Evolutionary conservation across 2,797 vertebrate species (phyloP).

Genomic region (Salmo trutta): DNA sequence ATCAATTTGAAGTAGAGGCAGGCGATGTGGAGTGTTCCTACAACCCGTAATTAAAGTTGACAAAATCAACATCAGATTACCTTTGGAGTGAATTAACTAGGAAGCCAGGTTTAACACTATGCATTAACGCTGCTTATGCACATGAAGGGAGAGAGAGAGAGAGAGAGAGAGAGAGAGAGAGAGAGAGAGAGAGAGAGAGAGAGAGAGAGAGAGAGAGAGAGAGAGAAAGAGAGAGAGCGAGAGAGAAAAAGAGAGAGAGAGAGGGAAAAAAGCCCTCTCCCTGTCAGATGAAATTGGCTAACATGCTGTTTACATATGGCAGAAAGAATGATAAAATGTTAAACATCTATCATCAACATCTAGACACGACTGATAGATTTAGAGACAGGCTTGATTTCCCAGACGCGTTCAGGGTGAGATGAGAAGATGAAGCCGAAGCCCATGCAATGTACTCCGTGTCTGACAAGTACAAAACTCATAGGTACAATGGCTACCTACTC

Average conservation of each 20-base stretch:
- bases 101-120: slow-evolving; percentile 86
- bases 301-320: slow-evolving; percentile 49
- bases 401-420: slow-evolving; percentile 17
- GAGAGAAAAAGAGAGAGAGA: slow-evolving; percentile 4
- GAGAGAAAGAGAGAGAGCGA: slow-evolving; percentile 24
- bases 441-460: background rate
- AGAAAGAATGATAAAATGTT: slow-evolving; percentile 34
- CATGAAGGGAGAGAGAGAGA: background rate
- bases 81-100: slow-evolving; percentile 97
- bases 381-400: slow-evolving; percentile 8
- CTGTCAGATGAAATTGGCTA: slow-evolving; percentile 51
- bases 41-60: slow-evolving; percentile 99
- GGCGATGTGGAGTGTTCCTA: slow-evolving; percentile 96
- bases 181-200: background rate
- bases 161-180: background rate
- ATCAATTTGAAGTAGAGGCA: slow-evolving; percentile 96
- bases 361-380: slow-evolving; percentile 44
- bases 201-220: slow-evolving; percentile 6
- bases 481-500: slow-evolving; percentile 1
- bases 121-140: slow-evolving; percentile 68
- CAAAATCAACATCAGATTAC: slow-evolving; percentile 99
- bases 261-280: slow-evolving; percentile 41
- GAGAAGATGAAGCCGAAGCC: slow-evolving; percentile 41
- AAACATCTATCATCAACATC: slow-evolving; percentile 38
- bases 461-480: background rate